Percentiles rank a stretch among this genome's conserved stretches.
These are phyloP conservation scores for Trinectes maculatus DNA, from an alignment of 2,113 vertebrate genomes.

Conservation along the genomic window DNA sequence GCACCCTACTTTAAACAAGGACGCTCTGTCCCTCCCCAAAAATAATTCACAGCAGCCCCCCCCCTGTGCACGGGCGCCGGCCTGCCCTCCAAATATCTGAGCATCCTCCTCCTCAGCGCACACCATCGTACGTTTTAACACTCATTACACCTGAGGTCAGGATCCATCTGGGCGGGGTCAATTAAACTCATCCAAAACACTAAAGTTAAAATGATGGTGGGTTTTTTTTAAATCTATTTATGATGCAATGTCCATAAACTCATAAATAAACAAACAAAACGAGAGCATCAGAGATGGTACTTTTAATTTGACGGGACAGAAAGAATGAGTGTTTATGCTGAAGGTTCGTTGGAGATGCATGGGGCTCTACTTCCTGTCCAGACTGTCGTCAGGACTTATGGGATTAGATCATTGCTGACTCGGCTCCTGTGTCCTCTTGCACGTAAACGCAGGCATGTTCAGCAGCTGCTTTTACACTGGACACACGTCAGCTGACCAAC, in stretches of 20 bases:
- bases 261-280: no score
- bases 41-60: conserved; percentile 42
- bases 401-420: conserved; percentile 46
- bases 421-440: conserved; percentile 30
- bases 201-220: no score
- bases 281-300: no score
- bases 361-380: no score
- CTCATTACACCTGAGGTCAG: not conserved
- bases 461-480: conserved; percentile 24
- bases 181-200: no score
- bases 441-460: not conserved
- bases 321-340: no score
- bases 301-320: no score
- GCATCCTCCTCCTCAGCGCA: conserved; percentile 12
- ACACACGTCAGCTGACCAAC: conserved; percentile 1
- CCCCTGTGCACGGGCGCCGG: conserved; percentile 38
- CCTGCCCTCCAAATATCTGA: conserved; percentile 44
- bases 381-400: conserved; percentile 48
- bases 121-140: not conserved
- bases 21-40: conserved; percentile 59
- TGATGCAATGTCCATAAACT: no score
- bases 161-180: no score
- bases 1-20: conserved; percentile 69
- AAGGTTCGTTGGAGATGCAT: no score
- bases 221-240: no score